Evolutionary conservation across 2,888 invertebrate genomes (phyloP).

Genomic region (Drosophila paranaensis): DNA sequence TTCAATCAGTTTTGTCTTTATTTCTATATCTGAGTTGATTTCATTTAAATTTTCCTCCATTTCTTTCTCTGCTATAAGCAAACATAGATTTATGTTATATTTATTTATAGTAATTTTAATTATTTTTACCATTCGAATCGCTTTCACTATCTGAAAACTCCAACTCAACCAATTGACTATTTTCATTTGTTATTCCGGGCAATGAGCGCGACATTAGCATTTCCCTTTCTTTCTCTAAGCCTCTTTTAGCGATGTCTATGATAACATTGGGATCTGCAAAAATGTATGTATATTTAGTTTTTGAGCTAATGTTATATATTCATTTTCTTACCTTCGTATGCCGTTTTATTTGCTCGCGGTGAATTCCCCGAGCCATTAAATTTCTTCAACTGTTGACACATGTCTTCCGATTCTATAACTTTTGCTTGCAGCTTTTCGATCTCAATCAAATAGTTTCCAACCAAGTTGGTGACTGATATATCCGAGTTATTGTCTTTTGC

Average conservation of each 20-base stretch:
- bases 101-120: constrained; percentile 62
- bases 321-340: constrained; percentile 61
- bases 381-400: constrained; percentile 90
- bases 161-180: constrained; percentile 86
- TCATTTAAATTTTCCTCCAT: constrained; percentile 93
- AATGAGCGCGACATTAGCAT: constrained; percentile 83
- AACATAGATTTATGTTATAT: no score
- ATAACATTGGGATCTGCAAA: constrained; percentile 85
- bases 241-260: constrained; percentile 92
- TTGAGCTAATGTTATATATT: background rate
- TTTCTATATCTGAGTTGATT: constrained; percentile 96
- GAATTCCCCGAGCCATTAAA: constrained; percentile 34
- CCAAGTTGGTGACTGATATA: constrained; percentile 88
- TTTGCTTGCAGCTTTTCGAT: constrained; percentile 96
- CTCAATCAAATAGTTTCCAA: constrained; percentile 94
- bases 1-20: constrained; percentile 97
- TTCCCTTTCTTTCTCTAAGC: constrained; percentile 89
- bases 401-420: constrained; percentile 93
- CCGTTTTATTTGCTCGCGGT: constrained; percentile 29
- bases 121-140: constrained; percentile 88
- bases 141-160: constrained; percentile 87
- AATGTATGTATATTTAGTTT: background rate
- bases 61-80: constrained; percentile 84
- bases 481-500: constrained; percentile 83
- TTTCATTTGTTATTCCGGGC: constrained; percentile 86